Base-by-base conservation (phyloP, 2,113 vertebrate species). In the Pedetes capensis region DNA sequence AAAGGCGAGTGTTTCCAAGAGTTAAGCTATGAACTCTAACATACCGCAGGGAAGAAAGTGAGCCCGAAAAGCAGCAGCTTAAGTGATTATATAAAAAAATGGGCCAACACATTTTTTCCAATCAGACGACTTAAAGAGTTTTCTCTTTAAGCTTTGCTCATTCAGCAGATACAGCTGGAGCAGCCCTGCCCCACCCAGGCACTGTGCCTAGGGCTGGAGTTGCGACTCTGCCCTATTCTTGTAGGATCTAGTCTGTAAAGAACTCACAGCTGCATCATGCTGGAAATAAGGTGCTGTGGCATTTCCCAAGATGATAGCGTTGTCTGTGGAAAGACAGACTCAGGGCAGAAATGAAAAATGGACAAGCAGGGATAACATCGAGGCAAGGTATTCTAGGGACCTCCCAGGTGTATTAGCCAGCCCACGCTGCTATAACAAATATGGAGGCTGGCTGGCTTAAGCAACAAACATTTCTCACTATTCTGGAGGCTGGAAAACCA, bases 31-130 rank as follows among this genome's bases (percentile, higher is more conserved):
- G 81, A 84, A 71, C 82, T 92, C 91, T 17, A 87, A 72, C 82
- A 61, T 81, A 34, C 66, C 4, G 37, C 6, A 42, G 82, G 86
- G 37, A 57, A 59, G 57, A 74, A 53, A 55, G 27, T 5, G n/a
- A 95, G 66, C 61, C 59, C 59, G 61, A 11, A 39, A 61, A 66
- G 29, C 66, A 81, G 66, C 74, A 20, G 82, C 61, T 94, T 85
- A 90, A 87, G 71, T 0, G 42, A 88, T 95, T 90, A 94, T 34
- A 75, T 61, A 61, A 74, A 82, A 71, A n/a, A 95, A 63, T 0
- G 39, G 83, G 42, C 44, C 32, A 11, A 66, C 7, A 12, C 6
- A 8, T 75, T 79, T 80, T 87, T 93, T 72, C 93, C 69, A 44
- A 5, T 42, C 44, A 9, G n/a, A 53, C 1, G 5, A 27, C 47